Percentiles rank a stretch among this genome's conserved stretches.
phyloP scores from a whole-genome alignment of 2,797 vertebrate species.

The Mustela erminea region DNA sequence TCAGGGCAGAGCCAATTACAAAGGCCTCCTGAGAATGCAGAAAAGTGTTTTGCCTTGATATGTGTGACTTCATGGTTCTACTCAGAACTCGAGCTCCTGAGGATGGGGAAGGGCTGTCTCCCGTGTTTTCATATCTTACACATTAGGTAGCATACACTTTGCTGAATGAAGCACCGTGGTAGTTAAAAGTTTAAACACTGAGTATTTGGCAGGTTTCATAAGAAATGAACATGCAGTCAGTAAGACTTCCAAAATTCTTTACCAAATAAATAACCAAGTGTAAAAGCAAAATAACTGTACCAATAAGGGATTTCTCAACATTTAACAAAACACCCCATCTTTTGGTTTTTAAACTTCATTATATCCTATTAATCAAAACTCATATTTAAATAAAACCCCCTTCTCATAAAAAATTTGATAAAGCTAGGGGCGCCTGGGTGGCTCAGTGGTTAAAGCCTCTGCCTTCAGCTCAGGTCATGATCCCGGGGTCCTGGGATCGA shows the following conservation, averaged over 20 bases:
- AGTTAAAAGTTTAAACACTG: background rate
- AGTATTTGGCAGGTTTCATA: background rate
- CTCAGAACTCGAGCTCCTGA: background rate
- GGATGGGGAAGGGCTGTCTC: background rate
- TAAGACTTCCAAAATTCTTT: background rate
- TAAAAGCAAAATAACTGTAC: conserved; percentile 32
- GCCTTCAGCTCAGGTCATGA: too few relatives aligned
- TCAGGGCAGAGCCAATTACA: background rate
- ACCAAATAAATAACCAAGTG: conserved; percentile 14
- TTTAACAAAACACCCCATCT: background rate
- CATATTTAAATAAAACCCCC: background rate
- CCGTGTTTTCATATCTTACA: background rate
- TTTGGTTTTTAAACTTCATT: background rate
- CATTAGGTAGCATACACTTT: background rate
- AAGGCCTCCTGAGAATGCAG: background rate
- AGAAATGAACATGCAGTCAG: background rate
- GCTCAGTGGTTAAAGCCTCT: too few relatives aligned
- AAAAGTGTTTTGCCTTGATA: background rate
- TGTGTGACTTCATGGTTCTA: background rate
- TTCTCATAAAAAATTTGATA: background rate
- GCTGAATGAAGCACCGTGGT: background rate
- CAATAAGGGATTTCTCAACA: background rate
- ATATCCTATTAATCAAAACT: background rate
- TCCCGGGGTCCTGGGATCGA: too few relatives aligned
- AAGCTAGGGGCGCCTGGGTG: too few relatives aligned